Base-by-base conservation (phyloP, 2,888 invertebrate species). In the Drosophila colorata region DNA sequence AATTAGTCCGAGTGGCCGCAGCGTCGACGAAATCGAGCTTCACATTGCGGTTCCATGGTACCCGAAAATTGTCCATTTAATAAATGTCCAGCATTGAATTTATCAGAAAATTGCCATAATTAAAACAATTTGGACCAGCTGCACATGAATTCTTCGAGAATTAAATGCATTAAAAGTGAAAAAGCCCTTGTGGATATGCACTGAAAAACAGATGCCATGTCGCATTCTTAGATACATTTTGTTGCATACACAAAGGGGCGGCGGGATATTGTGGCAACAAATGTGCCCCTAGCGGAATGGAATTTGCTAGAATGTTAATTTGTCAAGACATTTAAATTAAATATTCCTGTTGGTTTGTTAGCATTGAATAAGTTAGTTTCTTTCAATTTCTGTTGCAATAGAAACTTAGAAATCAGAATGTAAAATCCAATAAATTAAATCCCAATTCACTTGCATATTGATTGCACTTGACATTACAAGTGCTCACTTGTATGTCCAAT, bases 1-100 rank as follows among this genome's bases (percentile, higher is more conserved):
- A 86, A 86, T 86, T 87, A 86, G 77, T 72, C 51, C 71, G 81
- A 83, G 86, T 80, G 74, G 68, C 51, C 52, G 38, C 58, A 25
- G n/a, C 58, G 23, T 44, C 37, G 63, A 47, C 56, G 43, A 38
- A 58, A 20, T 63, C 35, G 52, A 49, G 67, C 49, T 56, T n/a
- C 44, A 40, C 40, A 14, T 44, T 60, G 55, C 9, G 69, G 69
- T 47, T 33, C 37, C 47, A 9, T n/a, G 9, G 25, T n/a, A 18
- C 37, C 58, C 51, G 28, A 79, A 79, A 71, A 66, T 61, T 43
- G 47, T 51, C 49, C 31, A 66, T 67, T 73, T 66, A 69, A 70
- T 78, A 72, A 69, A 51, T 46, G 37, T 25, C 31, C 33, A 35
- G n/a, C 31, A 44, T 38, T 31, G 37, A 47, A 52, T 56, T 47